These are phyloP conservation scores for Camelus bactrianus DNA, from an alignment of 2,113 vertebrate genomes.

Conservation along the genomic window DNA sequence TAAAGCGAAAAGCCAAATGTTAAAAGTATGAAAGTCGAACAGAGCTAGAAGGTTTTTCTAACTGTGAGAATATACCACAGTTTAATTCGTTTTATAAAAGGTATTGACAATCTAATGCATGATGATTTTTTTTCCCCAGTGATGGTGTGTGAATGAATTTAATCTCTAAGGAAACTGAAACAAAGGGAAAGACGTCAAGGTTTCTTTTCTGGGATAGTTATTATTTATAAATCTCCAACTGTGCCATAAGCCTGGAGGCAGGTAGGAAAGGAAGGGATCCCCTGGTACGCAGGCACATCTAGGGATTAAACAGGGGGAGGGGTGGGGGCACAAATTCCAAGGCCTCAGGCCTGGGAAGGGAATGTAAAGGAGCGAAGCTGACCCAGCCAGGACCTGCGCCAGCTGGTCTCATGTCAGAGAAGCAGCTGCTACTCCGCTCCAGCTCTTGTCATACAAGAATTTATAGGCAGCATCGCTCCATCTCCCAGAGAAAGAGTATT, in stretches of 20 bases:
- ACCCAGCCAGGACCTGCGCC: background rate
- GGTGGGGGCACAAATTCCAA: no score
- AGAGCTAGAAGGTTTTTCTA: background rate
- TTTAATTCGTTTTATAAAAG: background rate
- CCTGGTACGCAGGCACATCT: fast-evolving
- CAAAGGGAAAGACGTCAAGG: background rate
- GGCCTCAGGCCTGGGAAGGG: background rate
- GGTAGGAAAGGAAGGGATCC: background rate
- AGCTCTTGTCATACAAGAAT: background rate
- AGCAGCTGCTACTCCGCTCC: background rate
- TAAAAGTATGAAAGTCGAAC: background rate
- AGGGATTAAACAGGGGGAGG: background rate
- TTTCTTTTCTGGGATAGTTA: background rate
- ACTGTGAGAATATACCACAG: background rate
- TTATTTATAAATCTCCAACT: background rate
- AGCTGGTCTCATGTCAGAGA: background rate
- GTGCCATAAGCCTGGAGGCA: no score
- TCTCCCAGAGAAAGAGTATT: background rate
- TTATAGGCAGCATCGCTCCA: background rate
- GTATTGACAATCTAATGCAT: background rate
- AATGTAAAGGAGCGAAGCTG: background rate
- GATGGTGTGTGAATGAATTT: background rate
- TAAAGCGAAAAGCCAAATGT: background rate
- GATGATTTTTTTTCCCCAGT: background rate
- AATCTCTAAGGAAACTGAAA: background rate